Evolutionary conservation across 1,140 invertebrate genomes (phyloP), one percentile per base, ranked within the genome.

Genomic region (Sweltsa coloradensis): DNA sequence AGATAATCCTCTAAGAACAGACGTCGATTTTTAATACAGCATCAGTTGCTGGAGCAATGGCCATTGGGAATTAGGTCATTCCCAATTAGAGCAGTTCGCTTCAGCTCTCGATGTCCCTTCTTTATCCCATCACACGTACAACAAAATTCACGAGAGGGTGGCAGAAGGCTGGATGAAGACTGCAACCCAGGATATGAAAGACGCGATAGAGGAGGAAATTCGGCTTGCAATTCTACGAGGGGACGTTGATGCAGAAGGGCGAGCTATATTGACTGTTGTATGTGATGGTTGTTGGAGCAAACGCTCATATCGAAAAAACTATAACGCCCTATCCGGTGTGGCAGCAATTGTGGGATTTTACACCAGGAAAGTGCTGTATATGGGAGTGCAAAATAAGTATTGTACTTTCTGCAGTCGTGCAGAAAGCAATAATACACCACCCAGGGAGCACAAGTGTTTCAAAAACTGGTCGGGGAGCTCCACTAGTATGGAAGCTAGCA

Each of bases 361-460:
- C 2, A 52, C 52, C 7, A 49, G 46, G 1, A 52, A 59, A 51
- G 50, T 59, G 5, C 42, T 61, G 6, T 57, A 27, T 24, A 16
- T 59, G 16, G 56, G 54, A 1, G 22, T 62, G 14, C 51, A 55
- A 31, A 62, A 61, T 37, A 62, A 62, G 51, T 61, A 54, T 42
- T 63, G 60, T 31, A 24, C 37, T 1, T 51, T 53, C 13, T 63
- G 57, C 48, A 45, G 45, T 34, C 40, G 31, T 45, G 44, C 43
- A 45, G 37, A 58, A 49, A 46, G 49, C 7, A 49, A 47, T 52
- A 24, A 42, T 18, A 37, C 11, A 37, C 18, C 39, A 19, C 37
- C 51, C 5, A 44, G 16, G 34, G 40, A 21, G 34, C 47, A 51
- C 27, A 18, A 23, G 5, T 51, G 50, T 13, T 40, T 25, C 23